A percentile compares a stretch with the other conserved stretches of the same genome.
phyloP scores from a whole-genome alignment of 2,888 invertebrate genomes.

The Tetranychus piercei region DNA sequence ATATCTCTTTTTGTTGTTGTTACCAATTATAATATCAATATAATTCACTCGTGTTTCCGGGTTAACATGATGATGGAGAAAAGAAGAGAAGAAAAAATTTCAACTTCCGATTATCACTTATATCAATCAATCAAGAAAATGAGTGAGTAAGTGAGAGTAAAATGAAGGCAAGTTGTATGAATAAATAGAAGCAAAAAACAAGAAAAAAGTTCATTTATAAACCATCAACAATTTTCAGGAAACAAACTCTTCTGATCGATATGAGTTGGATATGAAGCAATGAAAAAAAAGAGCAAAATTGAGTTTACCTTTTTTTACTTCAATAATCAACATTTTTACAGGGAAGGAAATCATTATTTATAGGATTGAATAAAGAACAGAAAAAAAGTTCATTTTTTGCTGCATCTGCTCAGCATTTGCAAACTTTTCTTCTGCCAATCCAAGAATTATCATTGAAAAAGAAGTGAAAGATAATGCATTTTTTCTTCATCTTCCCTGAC shows the following conservation, averaged over 20 bases:
- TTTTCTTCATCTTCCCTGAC: too few relatives aligned
- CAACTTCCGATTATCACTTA: background rate
- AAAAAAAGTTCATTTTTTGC: too few relatives aligned
- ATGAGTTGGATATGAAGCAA: background rate
- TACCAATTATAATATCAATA: background rate
- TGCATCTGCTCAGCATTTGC: too few relatives aligned
- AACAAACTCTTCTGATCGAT: background rate
- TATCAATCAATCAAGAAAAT: too few relatives aligned
- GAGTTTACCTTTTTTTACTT: background rate
- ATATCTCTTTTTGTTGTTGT: background rate
- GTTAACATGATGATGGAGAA: background rate
- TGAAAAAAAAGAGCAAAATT: background rate
- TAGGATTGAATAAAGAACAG: background rate
- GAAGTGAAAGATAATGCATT: too few relatives aligned
- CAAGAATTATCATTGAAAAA: too few relatives aligned
- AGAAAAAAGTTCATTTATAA: background rate
- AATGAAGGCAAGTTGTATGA: background rate
- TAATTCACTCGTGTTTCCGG: background rate
- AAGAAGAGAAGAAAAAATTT: background rate
- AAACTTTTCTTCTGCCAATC: too few relatives aligned
- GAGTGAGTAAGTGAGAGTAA: too few relatives aligned
- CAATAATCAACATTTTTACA: background rate
- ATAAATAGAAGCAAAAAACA: background rate
- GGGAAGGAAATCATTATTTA: conserved; percentile 1
- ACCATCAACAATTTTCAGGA: background rate